A percentile compares a stretch with the other conserved stretches of the same genome.
Conservation (phyloP, 2,113 vertebrate species). For the Pyxicephalus adspersus region DNA sequence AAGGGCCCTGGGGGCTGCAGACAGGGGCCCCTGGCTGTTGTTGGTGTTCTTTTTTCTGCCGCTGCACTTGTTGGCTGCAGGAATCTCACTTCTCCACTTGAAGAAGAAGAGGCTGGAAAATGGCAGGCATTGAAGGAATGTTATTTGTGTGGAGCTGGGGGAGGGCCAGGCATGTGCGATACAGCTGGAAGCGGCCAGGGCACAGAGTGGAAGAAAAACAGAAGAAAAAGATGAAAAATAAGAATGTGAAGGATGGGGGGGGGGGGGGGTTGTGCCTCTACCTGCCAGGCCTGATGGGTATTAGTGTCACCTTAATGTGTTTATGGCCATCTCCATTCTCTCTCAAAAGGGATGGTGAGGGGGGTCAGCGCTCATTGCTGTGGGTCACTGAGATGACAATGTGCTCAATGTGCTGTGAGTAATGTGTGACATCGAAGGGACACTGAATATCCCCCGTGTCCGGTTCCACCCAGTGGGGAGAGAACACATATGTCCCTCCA, state of each 20-base stretch:
- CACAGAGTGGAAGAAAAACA: too few relatives aligned
- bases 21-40: too few relatives aligned
- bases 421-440: conserved; percentile 31
- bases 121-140: conserved; percentile 53
- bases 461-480: neutral
- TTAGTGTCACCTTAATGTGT: conserved; percentile 22
- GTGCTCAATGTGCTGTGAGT: conserved; percentile 32
- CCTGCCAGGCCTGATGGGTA: conserved; percentile 6
- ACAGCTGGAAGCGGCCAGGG: conserved; percentile 37
- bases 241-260: neutral
- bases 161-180: conserved; percentile 53
- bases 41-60: neutral
- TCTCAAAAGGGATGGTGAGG: neutral
- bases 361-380: conserved; percentile 35
- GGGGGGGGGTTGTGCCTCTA: neutral
- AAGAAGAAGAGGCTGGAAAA: conserved; percentile 43
- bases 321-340: conserved; percentile 16
- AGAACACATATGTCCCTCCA: neutral
- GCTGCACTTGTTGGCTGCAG: conserved; percentile 9
- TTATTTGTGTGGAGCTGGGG: conserved; percentile 50
- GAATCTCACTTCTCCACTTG: neutral
- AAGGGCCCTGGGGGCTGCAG: too few relatives aligned
- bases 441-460: conserved; percentile 40
- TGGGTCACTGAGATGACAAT: conserved; percentile 47
- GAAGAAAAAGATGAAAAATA: neutral